Evolutionary conservation across 2,113 vertebrate species (phyloP).

Genomic region (Pantherophis guttatus): DNA sequence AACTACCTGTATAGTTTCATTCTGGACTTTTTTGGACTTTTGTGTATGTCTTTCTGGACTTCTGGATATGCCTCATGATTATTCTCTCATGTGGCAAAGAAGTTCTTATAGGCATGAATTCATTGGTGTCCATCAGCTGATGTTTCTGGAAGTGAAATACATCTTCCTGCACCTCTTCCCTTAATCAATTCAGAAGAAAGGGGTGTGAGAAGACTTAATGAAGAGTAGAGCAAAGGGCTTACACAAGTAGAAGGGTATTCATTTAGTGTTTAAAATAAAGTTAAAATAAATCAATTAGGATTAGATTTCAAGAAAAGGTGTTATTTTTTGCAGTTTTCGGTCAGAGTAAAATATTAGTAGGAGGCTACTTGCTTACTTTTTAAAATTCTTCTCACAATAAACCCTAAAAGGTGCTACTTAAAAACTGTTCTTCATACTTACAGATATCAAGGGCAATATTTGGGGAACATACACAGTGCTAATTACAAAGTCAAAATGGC

Average conservation of each 20-base stretch:
- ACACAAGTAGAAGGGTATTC: neutral
- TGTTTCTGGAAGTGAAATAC: neutral
- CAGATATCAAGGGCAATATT: neutral
- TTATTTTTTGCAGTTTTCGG: neutral
- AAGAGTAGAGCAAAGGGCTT: neutral
- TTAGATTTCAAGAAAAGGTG: neutral
- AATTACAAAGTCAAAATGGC: neutral
- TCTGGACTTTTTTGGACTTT: too few species aligned
- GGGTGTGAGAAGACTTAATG: neutral
- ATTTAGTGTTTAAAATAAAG: neutral
- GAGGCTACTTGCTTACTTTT: neutral
- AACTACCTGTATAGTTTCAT: neutral
- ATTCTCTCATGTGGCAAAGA: neutral
- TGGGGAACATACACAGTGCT: neutral
- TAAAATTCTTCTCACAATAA: neutral
- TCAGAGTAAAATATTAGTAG: neutral
- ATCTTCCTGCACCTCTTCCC: neutral
- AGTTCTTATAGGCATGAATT: neutral
- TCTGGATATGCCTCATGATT: neutral
- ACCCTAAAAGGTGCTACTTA: neutral
- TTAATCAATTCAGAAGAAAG: neutral
- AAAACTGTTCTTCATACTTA: neutral
- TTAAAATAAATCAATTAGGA: neutral
- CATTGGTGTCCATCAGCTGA: neutral
- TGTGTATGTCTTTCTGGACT: neutral